A percentile compares a stretch with the other conserved stretches of the same genome.
Evolutionary conservation across 2,113 vertebrate genomes (phyloP).

Genomic region (Myanophis thanlyinensis): DNA sequence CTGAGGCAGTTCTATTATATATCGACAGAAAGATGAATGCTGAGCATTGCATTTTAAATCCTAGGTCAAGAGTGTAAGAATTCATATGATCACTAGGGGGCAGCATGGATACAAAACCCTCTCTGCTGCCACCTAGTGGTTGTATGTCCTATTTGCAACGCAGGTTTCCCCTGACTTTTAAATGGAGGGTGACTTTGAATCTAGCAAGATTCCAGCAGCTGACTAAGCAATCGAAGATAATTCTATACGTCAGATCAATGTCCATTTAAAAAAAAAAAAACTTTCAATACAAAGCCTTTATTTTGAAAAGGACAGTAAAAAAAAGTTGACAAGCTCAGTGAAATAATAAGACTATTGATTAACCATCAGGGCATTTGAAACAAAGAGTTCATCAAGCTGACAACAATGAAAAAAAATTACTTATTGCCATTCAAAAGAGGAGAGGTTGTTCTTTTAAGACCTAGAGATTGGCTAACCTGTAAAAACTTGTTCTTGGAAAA

Average conservation of each 20-base stretch:
- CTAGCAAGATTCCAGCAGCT: background rate
- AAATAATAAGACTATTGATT: slow-evolving; percentile 6
- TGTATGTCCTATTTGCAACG: background rate
- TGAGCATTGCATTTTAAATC: background rate
- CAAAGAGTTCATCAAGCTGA: slow-evolving; percentile 22
- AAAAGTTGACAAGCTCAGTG: slow-evolving; percentile 20
- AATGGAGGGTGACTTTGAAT: background rate
- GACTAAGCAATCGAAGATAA: background rate
- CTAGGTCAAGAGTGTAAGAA: background rate
- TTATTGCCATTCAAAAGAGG: background rate
- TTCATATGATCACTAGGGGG: background rate
- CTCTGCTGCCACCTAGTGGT: background rate
- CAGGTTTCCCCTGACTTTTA: background rate
- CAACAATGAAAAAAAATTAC: slow-evolving; percentile 9
- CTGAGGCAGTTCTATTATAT: background rate
- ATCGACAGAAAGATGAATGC: background rate
- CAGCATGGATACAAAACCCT: background rate
- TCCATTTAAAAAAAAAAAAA: fast-evolving
- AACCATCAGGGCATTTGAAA: slow-evolving; percentile 2
- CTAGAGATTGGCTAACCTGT: background rate
- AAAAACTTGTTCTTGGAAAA: background rate
- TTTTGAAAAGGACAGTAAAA: slow-evolving; percentile 4
- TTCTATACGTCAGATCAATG: background rate
- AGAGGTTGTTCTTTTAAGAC: background rate
- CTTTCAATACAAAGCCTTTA: background rate